Evolutionary conservation across 2,797 vertebrate species (phyloP), one percentile per base, ranked within the genome.

Genomic region (Lagocephalus sceleratus): DNA sequence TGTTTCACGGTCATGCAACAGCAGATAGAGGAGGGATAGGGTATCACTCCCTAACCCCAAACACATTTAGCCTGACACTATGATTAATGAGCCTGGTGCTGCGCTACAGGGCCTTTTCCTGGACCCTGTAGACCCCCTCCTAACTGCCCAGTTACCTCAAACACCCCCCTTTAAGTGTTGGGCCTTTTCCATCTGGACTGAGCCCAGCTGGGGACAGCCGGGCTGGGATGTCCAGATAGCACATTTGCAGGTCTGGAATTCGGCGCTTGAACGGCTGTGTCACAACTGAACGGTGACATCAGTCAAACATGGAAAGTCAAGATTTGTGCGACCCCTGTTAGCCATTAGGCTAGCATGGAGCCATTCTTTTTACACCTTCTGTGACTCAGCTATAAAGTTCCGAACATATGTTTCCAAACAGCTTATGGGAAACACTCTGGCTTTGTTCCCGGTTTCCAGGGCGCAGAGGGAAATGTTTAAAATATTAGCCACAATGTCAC

Each of bases 41-140:
- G 85, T 92, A 93, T 92, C 92, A 85, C 89, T 79, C 79, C 82
- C 89, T 88, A 93, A 91, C 85, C 86, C 68, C 89, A 92, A 93
- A 92, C 87, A 91, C 92, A 93, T 93, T 95, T 93, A 91, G 86
- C 87, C 90, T 95, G 95, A 93, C 94, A 93, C 85, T 71, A 92
- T 95, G 94, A 97, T 97, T 94, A 94, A 97, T 95, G 93, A 90
- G 90, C 59, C 60, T 85, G 79, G 89, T 88, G 84, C 87, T 70
- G 44, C 12, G 72, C 79, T 82, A 75, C 76, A 85, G 86, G 79
- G 83, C 82, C 91, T 92, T 92, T 93, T 90, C 84, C 75, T 79
- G 67, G 68, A 90, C 89, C 86, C 91, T 94, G 93, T 93, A 94
- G 89, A 83, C 90, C 70, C 85, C 87, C 85, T n/a, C 90, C 64